Evolutionary conservation across 1,140 invertebrate genomes (phyloP), one percentile per base, ranked within the genome.

Genomic region (Tetraneura akinire): DNA sequence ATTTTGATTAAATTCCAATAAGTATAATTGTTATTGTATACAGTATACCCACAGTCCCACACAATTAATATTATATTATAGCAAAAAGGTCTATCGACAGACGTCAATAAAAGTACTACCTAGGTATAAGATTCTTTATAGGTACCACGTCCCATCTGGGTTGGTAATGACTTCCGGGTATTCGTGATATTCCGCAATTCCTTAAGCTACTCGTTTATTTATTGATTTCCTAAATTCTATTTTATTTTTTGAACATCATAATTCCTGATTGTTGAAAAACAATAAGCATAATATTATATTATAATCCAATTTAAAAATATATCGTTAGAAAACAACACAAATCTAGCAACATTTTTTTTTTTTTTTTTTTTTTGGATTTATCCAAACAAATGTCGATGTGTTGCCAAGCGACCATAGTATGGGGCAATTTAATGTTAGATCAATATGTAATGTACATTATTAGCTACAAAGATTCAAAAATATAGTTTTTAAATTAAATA

Each of bases 141-240:
- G n/a, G 14, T 9, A 42, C 3, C 8, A 68, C 42, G 21, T 37
- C 42, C 13, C 21, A 4, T 47, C 42, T 47, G 21, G 21, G 26
- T n/a, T 14, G 47, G 42, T 68, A 14, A 68, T 68, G 66, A 68
- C 66, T 23, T 47, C 42, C 11, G 21, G 47, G 66, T 47, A 68
- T 47, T 68, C 14, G 42, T 47, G 21, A 47, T 68, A 68, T 68
- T 68, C 42, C n/a, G n/a, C 66, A 45, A 68, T 68, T 68, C 66
- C 66, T 45, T 47, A 18, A 47, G 66, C 42, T 68, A 47, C 42
- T 14, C 42, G 14, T 16, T 47, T 37, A 26, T n/a, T n/a, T 68
- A 45, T 68, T 68, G 66, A 11, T 47, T 16, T n/a, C 66, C 21
- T 23, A 68, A 68, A 68, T 47, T 47, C 66, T 47, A 45, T 47